A percentile compares a stretch with the other conserved stretches of the same genome.
phyloP scores from a whole-genome alignment of 2,888 invertebrate genomes.

The Flexamia atlantica region DNA sequence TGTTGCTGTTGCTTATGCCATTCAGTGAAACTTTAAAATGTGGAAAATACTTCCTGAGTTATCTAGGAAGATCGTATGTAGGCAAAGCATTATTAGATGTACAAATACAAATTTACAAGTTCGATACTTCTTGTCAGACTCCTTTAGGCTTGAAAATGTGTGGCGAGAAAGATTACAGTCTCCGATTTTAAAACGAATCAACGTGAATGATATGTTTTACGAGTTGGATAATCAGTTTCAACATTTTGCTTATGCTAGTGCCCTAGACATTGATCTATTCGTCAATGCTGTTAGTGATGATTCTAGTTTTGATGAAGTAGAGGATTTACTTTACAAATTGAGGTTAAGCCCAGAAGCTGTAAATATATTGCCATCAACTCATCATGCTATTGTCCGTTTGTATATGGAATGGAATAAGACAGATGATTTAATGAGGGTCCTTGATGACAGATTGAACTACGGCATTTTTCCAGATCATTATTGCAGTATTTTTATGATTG shows the following conservation, averaged over 20 bases:
- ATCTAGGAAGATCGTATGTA: not conserved
- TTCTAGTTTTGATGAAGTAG: conserved; percentile 82
- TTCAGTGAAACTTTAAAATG: conserved; percentile 4
- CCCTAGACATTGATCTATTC: conserved; percentile 91
- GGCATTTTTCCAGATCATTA: conserved; percentile 94
- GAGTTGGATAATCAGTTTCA: conserved; percentile 83
- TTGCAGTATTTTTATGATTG: conserved; percentile 87
- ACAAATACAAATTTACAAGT: too few species aligned
- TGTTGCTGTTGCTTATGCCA: too few species aligned
- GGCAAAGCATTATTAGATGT: not conserved
- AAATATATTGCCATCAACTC: conserved; percentile 87
- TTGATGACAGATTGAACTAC: conserved; percentile 90
- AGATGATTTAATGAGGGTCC: conserved; percentile 83
- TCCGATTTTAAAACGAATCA: conserved; percentile 81
- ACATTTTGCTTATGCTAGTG: conserved; percentile 81
- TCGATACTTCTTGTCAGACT: conserved; percentile 78
- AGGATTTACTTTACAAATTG: conserved; percentile 84
- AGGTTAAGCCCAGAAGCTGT: conserved; percentile 85
- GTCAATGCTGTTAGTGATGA: conserved; percentile 81
- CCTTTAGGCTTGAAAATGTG: conserved; percentile 84
- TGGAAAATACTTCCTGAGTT: not conserved
- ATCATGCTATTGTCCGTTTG: conserved; percentile 86
- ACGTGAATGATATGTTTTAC: conserved; percentile 83
- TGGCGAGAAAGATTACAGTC: conserved; percentile 83
- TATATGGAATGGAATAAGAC: conserved; percentile 78